Base-by-base conservation (phyloP, 1,140 invertebrate species). In the Phocides pigmalion region DNA sequence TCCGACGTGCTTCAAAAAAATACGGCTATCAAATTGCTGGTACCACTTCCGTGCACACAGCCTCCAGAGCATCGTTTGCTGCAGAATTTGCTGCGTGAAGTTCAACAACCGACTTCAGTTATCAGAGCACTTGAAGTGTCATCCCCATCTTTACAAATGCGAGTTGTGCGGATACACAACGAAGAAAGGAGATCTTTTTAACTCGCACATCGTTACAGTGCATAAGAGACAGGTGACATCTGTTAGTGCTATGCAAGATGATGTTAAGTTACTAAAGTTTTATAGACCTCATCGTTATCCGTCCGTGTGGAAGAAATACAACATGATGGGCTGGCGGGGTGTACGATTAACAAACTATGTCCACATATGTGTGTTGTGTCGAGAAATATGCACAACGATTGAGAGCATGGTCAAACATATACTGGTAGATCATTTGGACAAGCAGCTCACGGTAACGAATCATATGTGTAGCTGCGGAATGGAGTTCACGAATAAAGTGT, bases 81-180 rank as follows among this genome's bases (percentile, higher is more conserved):
- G 87, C 28, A 73, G 70, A 1, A 76, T 89, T 37, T 89, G 87
- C 39, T 51, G 84, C 0, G 22, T 15, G 0, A 75, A 76, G 11
- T 84, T 50, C 2, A 64, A 51, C 4, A 73, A 71, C 17, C 41
- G 25, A 0, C 20, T 11, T 0, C 51, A 72, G 0, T 4, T 84
- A 3, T 6, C 14, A 0, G 32, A 72, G 3, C 86, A 89, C 28
- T 17, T 75, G 1, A 42, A 54, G 15, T 53, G 11, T 0, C 82
- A 85, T 51, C 44, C 50, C 0, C 64, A 1, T 58, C 72, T 17
- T 67, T 74, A 5, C n/a, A 47, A 49, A 0, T 86, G 83, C 44
- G 49, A 66, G 0, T 63, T 76, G 1, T 83, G 79, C 22, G 17
- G 17, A 2, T 80, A 71, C 17, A 42, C 58, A 0, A 67, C 72